Conservation (phyloP, 2,888 invertebrate species). For the Drosophila kokeensis region DNA sequence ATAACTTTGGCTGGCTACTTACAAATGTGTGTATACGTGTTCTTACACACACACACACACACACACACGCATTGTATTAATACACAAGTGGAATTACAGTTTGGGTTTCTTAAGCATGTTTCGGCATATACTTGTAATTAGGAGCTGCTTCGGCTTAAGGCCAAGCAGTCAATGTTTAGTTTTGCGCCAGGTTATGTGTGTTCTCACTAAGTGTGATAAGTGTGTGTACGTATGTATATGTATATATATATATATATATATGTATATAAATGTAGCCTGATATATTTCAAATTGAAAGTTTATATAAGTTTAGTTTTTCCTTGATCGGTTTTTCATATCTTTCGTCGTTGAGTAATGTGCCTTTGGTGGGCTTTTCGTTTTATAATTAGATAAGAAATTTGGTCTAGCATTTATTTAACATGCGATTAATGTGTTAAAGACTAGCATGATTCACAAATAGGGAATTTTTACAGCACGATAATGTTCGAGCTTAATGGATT, state of each 20-base stretch:
- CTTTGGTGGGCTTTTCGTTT: conserved; percentile 16
- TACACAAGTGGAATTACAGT: conserved; percentile 75
- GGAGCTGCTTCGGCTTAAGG: conserved; percentile 43
- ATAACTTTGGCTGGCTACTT: conserved; percentile 53
- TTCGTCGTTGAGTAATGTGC: conserved; percentile 45
- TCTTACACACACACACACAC: neutral
- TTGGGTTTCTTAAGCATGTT: conserved; percentile 58
- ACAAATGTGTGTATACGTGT: conserved; percentile 16
- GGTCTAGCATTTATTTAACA: conserved; percentile 27
- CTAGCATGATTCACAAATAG: conserved; percentile 35
- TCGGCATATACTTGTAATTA: conserved; percentile 60
- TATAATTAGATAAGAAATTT: conserved; percentile 42
- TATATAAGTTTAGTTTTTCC: conserved; percentile 14
- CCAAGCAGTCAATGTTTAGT: conserved; percentile 9
- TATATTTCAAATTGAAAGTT: conserved; percentile 1
- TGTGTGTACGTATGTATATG: conserved; percentile 14
- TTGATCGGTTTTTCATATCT: conserved; percentile 48
- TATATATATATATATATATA: neutral
- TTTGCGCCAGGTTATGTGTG: conserved; percentile 26
- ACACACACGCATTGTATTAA: conserved; percentile 59
- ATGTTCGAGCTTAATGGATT: conserved; percentile 34
- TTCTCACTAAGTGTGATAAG: conserved; percentile 9
- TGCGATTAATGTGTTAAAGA: conserved; percentile 43
- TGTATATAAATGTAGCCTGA: neutral
- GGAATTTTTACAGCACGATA: conserved; percentile 27